Evolutionary conservation across 2,113 vertebrate genomes (phyloP), one percentile per base, ranked within the genome.

Genomic region (Uropsilus gracilis): DNA sequence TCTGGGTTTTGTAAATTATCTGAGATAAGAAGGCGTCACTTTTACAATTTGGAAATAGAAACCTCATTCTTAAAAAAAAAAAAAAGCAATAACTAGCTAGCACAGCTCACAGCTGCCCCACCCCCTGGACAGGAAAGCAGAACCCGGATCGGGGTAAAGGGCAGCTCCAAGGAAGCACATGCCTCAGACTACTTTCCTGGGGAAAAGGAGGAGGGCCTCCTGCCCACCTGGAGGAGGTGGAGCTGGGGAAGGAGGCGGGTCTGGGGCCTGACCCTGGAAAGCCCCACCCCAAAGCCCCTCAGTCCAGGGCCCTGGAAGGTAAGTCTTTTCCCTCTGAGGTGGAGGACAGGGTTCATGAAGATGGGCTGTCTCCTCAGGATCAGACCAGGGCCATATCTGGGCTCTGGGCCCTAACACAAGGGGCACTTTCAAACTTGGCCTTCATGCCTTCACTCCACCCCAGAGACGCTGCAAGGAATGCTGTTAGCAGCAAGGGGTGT

Each of bases 41-140:
- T 66, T 48, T 42, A 34, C 18, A 14, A 28, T 26, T 34, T 77
- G 24, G 18, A 71, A 86, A 86, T 17, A 75, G 69, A 55, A 32
- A 44, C 42, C 46, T 44, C 76, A 22, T 64, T 77, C 77, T 80
- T 71, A 13, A 64, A 72, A 46, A 53, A 69, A 20, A 46, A 30
- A n/a, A 32, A 18, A 88, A n/a, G n/a, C n/a, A n/a, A 32, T 46
- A 72, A 92, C 17, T 37, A 78, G 34, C 48, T 14, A 50, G 34
- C 28, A 12, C 0, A 39, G 28, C 64, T 26, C 28, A 12, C 0
- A 39, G 28, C 64, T 26, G 6, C 20, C 50, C 50, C 3, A 9
- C 6, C 5, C 5, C 57, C 42, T 1, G 22, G 9, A 30, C 50
- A 83, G 50, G 86, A 78, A n/a, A 84, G 57, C 28, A 4, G 66